Conservation (phyloP, 2,888 invertebrate genomes). For the Sussaba pulchella region DNA sequence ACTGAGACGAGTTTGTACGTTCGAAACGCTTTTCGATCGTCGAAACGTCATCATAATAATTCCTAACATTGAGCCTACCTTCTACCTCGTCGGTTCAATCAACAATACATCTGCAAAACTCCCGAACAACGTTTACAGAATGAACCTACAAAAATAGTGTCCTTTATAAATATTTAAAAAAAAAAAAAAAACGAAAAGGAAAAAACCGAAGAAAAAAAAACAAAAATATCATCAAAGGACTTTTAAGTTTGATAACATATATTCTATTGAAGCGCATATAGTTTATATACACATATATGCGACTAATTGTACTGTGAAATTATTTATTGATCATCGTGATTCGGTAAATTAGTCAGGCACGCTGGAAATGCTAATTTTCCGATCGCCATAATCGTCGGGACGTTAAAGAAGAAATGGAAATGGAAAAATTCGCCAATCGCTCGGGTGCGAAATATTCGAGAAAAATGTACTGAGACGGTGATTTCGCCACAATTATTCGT, state of each 20-base stretch:
- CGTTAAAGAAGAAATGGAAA: too few relatives aligned
- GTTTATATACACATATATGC: constrained; percentile 31
- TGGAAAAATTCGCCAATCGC: neutral
- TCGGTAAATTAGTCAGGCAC: constrained; percentile 36
- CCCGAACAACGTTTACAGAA: constrained; percentile 38
- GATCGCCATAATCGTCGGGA: constrained; percentile 1
- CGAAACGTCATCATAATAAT: constrained; percentile 34
- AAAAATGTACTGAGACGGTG: neutral
- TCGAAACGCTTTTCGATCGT: constrained; percentile 34
- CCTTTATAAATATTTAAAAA: constrained; percentile 27
- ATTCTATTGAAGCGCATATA: constrained; percentile 41
- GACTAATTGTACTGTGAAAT: constrained; percentile 35
- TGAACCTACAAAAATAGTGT: constrained; percentile 45
- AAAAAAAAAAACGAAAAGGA: neutral
- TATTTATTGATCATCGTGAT: constrained; percentile 14
- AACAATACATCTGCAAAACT: constrained; percentile 44
- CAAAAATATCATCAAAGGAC: constrained; percentile 30
- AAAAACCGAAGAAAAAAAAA: neutral
- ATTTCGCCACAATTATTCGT: neutral
- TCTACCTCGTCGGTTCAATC: constrained; percentile 21
- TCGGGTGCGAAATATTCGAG: neutral
- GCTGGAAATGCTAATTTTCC: constrained; percentile 26
- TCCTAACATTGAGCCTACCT: constrained; percentile 27
- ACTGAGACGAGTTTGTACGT: constrained; percentile 1
- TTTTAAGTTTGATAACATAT: constrained; percentile 59